Evolutionary conservation across 2,797 vertebrate genomes (phyloP).

Genomic region (Monodelphis domestica): DNA sequence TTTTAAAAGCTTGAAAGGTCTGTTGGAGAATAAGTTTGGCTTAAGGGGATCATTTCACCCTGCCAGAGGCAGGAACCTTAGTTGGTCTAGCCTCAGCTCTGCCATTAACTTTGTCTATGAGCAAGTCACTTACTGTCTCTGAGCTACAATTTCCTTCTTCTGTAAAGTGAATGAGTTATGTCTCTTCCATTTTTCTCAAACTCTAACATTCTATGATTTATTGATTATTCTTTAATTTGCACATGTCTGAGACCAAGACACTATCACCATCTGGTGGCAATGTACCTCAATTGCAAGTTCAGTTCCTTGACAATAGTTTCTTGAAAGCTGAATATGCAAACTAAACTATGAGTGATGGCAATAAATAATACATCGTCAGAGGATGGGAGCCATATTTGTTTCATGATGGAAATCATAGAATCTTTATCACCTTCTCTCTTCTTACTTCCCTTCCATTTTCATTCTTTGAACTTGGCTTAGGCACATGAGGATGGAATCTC

Average conservation of each 20-base stretch:
- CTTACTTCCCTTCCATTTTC: background rate
- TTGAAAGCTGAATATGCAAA: background rate
- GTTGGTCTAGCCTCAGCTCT: background rate
- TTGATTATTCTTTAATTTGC: background rate
- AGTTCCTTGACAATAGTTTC: background rate
- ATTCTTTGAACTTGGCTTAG: background rate
- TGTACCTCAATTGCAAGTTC: constrained; percentile 30
- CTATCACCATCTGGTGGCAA: constrained; percentile 65
- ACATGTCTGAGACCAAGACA: background rate
- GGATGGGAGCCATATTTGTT: background rate
- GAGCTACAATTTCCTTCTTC: background rate
- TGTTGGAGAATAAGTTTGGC: background rate
- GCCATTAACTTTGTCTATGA: fast-evolving
- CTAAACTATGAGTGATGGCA: background rate
- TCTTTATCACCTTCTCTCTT: background rate
- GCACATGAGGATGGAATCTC: background rate
- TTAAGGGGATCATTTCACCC: background rate
- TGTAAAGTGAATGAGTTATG: background rate
- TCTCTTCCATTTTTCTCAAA: background rate
- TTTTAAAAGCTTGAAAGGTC: background rate
- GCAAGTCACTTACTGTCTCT: background rate
- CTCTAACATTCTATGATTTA: background rate
- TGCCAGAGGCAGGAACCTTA: background rate
- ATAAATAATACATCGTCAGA: background rate
- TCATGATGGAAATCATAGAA: background rate